Conservation (phyloP, 2,797 vertebrate genomes). For the Muscicapa striata region DNA sequence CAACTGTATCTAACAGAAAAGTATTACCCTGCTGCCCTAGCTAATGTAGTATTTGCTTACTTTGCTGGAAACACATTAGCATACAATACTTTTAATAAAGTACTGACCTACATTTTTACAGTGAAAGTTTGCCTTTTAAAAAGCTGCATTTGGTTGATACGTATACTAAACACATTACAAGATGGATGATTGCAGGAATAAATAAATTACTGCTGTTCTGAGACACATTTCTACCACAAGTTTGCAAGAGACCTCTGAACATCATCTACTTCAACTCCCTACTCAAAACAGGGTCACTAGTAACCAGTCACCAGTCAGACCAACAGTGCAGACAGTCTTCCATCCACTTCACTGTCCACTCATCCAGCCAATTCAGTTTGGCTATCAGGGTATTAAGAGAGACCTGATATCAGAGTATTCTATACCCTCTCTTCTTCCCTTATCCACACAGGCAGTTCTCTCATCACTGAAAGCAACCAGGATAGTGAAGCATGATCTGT, state of each 20-base stretch:
- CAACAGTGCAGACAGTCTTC: neutral
- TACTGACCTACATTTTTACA: neutral
- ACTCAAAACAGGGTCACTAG: neutral
- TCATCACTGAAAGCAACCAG: neutral
- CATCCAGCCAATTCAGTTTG: neutral
- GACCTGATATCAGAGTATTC: neutral
- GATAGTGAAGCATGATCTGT: neutral
- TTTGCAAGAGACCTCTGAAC: neutral
- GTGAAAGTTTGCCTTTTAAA: neutral
- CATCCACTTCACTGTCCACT: neutral
- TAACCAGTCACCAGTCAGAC: neutral
- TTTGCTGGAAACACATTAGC: neutral
- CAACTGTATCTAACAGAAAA: neutral
- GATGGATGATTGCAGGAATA: neutral
- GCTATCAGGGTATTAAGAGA: neutral
- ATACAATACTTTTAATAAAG: neutral
- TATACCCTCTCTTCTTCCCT: neutral
- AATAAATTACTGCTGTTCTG: neutral
- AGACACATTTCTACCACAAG: neutral
- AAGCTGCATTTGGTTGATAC: neutral
- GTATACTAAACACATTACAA: neutral
- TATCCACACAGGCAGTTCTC: neutral
- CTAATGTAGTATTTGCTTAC: neutral
- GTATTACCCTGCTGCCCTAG: neutral
- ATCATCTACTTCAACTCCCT: neutral